Evolutionary conservation across 2,888 invertebrate species (phyloP), one percentile per base, ranked within the genome.

Genomic region (Trichopoda pennipes): DNA sequence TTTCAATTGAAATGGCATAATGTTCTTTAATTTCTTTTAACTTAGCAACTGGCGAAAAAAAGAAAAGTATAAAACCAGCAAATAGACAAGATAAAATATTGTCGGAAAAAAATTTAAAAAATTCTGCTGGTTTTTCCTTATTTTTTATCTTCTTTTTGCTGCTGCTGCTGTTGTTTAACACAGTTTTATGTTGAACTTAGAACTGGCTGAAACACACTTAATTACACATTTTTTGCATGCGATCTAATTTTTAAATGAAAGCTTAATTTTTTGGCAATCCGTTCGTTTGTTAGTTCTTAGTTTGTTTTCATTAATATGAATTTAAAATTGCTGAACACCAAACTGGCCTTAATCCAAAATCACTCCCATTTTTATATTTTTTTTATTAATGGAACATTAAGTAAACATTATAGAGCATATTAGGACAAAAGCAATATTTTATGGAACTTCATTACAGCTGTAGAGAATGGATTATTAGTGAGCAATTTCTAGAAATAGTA

Each of bases 311-410:
- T 49, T 77, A 49, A 47, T n/a, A 28, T 14, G 32, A 38, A 44
- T 42, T 55, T 51, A 19, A 38, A 70, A 51, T 42, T 64, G 56
- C 38, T 63, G 28, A 77, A 64, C 77, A 77, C n/a, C 8, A 19
- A 70, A 16, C 56, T 77, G 76, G 76, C 51, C 28, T 55, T n/a
- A 60, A 55, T 61, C 76, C 76, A 77, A 77, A 77, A 61, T 16
- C 4, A 55, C 69, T 56, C 76, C 61, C 23, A 44, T 3, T 3
- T 28, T 28, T 6, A n/a, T n/a, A n/a, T 28, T 28, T 28, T 47
- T n/a, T 51, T 44, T 10, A 2, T 8, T 10, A 21, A 21, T 21
- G n/a, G n/a, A 28, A 53, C 23, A 61, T 23, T 6, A 69, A 61
- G 21, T 47, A 14, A 16, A 44, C 12, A 51, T 38, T 23, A 44